Base-by-base conservation (phyloP, 1,140 invertebrate species). In the Zaprionus vittiger region DNA sequence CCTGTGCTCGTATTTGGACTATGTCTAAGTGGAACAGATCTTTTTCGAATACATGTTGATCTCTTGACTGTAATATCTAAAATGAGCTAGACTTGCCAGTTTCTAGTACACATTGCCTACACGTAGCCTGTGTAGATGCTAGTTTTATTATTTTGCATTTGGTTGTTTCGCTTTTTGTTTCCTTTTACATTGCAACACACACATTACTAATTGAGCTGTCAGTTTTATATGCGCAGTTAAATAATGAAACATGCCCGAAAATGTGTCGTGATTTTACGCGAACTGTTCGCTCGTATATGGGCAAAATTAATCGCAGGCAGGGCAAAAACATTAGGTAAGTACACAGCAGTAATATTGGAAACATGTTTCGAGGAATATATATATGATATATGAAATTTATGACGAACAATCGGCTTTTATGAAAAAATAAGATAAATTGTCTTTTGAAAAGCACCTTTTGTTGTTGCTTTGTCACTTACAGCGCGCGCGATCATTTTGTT, bases 161-260 rank as follows among this genome's bases (percentile, higher is more conserved):
- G 54, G 24, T 49, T 61, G 64, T 31, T 57, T 56, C 28, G 15
- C 34, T 65, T 34, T 65, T 64, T 14, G 24, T 31, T 56, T 63
- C 59, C 41, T 59, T 14, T 37, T 20, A 26, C 44, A 34, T 68
- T 38, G 66, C 72, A 69, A 55, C 64, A 80, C 44, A 37, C 31
- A 37, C 31, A 41, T 49, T 63, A 56, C 64, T 80, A 80, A 80
- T 78, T 73, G 54, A 73, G 41, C 70, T 80, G 75, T 69, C 78
- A 78, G n/a, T 78, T 72, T 67, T 57, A 59, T 79, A 57, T 74
- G 72, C 72, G 73, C 73, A 80, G 74, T 73, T 66, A 67, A 69
- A 59, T 69, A 78, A 80, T 79, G 66, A 80, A 79, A 75, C 65
- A 75, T 74, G 52, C 47, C 64, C 63, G 60, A 63, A 72, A 76